Base-by-base conservation (phyloP, 1,140 invertebrate species). In the Drosophila equinoxialis region DNA sequence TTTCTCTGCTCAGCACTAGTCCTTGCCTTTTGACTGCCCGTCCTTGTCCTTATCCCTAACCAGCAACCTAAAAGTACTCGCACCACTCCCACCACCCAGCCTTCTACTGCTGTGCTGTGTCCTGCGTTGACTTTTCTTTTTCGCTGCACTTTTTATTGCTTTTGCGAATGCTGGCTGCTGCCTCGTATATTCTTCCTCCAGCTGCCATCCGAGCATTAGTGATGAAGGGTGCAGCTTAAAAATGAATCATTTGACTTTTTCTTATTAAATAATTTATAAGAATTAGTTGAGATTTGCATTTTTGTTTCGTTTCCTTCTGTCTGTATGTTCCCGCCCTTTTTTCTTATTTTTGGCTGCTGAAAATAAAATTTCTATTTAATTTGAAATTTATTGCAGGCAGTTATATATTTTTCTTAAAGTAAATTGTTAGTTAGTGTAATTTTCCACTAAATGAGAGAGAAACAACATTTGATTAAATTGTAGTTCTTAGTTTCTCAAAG, bases 211-310 rank as follows among this genome's bases (percentile, higher is more conserved):
- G 80, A 83, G 84, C 84, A 89, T 87, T 89, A 79, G 74, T 87
- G 84, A 89, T 89, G 84, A 87, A 87, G 84, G 84, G 80, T 75
- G 84, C 74, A 89, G 84, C 84, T 89, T 89, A 89, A 89, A 89
- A 89, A 89, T 89, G 84, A 89, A 89, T 89, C 84, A 89, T 89
- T 89, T 89, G 77, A 89, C 84, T 89, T 89, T 89, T 89, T 89
- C 84, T 84, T 89, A 89, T 89, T 89, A 84, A 89, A 89, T 89
- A 89, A 89, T 89, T 89, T 89, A 89, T 89, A 89, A 89, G 84
- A 89, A 89, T 89, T 89, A 89, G 84, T 87, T 84, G 84, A 89
- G 84, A 89, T 89, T 89, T 89, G 84, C 84, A 89, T 89, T 89
- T 84, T 81, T 87, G 37, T 87, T 54, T 51, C 20, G 67, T 64